These are phyloP conservation scores for Hippopotamus amphibius DNA, from an alignment of 2,113 vertebrate species.

Conservation along the genomic window DNA sequence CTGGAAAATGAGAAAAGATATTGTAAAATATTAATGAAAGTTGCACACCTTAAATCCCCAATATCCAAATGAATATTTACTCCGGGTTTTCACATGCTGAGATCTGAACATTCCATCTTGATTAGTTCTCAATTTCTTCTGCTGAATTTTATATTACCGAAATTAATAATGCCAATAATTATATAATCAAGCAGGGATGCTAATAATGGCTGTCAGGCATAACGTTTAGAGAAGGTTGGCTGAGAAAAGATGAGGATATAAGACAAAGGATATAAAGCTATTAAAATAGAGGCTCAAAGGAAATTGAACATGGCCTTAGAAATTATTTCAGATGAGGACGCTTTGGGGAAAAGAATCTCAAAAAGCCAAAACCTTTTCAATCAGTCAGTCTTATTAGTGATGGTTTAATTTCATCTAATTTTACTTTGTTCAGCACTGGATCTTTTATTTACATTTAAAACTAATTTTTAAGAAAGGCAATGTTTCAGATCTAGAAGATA, in stretches of 20 bases:
- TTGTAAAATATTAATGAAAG: slow-evolving; percentile 61
- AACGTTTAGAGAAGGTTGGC: slow-evolving; percentile 43
- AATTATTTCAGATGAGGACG: slow-evolving; percentile 29
- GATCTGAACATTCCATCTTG: slow-evolving; percentile 23
- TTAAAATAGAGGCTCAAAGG: neutral
- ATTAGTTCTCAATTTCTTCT: slow-evolving; percentile 53
- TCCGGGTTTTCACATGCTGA: neutral
- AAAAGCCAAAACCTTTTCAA: neutral
- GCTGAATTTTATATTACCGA: slow-evolving; percentile 50
- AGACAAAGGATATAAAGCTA: slow-evolving; percentile 38
- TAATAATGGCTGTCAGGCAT: slow-evolving; percentile 57
- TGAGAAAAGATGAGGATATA: slow-evolving; percentile 30
- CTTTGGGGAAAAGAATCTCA: neutral
- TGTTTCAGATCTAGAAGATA: neutral
- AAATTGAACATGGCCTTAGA: slow-evolving; percentile 38
- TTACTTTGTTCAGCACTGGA: neutral
- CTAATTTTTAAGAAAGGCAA: neutral
- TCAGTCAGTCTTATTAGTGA: neutral
- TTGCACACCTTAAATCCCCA: neutral
- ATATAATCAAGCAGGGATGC: slow-evolving; percentile 36
- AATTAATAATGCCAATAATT: slow-evolving; percentile 71
- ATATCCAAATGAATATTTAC: slow-evolving; percentile 61
- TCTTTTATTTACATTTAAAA: neutral
- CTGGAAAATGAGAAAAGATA: slow-evolving; percentile 38
- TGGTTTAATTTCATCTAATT: slow-evolving; percentile 12